A percentile compares a stretch with the other conserved stretches of the same genome.
Conservation (phyloP, 2,888 invertebrate species). For the Andrena haemorrhoa region DNA sequence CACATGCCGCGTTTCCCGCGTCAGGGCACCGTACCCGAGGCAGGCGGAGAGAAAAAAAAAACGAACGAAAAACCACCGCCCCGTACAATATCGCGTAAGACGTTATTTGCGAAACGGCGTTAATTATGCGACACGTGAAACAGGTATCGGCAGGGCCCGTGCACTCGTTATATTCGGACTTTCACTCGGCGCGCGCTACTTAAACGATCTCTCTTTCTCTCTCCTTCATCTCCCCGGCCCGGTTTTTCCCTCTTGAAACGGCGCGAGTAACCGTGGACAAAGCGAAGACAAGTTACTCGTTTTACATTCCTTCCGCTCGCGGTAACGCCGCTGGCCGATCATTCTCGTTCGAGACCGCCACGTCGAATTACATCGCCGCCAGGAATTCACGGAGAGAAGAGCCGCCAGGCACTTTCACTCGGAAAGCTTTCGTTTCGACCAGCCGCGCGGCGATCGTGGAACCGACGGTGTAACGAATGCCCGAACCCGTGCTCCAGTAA, state of each 20-base stretch:
- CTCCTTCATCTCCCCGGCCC: slow-evolving; percentile 4
- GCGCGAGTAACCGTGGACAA: slow-evolving; percentile 55
- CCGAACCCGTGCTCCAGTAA: slow-evolving; percentile 51
- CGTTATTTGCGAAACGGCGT: slow-evolving; percentile 59
- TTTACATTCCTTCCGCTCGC: slow-evolving; percentile 38
- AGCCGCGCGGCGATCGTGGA: slow-evolving; percentile 22
- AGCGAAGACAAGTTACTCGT: slow-evolving; percentile 51
- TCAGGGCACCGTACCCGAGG: not conserved
- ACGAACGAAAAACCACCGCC: not conserved
- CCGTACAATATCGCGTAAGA: slow-evolving; percentile 37
- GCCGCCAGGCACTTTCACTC: slow-evolving; percentile 59
- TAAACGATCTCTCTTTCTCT: slow-evolving; percentile 70
- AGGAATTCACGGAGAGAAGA: slow-evolving; percentile 25
- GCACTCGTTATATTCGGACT: slow-evolving; percentile 73
- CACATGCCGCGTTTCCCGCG: slow-evolving; percentile 2
- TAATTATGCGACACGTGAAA: slow-evolving; percentile 66
- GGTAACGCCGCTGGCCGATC: slow-evolving; percentile 35
- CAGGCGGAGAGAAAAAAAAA: not conserved
- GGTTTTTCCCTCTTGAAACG: slow-evolving; percentile 34
- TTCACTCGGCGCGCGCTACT: slow-evolving; percentile 78
- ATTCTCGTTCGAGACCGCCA: slow-evolving; percentile 25
- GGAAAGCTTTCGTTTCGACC: slow-evolving; percentile 58
- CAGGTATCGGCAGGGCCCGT: slow-evolving; percentile 68
- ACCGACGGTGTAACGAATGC: slow-evolving; percentile 25
- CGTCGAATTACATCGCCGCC: slow-evolving; percentile 29